These are phyloP conservation scores for Meriones psammophilus DNA, from an alignment of 2,797 vertebrate species.

Conservation along the genomic window DNA sequence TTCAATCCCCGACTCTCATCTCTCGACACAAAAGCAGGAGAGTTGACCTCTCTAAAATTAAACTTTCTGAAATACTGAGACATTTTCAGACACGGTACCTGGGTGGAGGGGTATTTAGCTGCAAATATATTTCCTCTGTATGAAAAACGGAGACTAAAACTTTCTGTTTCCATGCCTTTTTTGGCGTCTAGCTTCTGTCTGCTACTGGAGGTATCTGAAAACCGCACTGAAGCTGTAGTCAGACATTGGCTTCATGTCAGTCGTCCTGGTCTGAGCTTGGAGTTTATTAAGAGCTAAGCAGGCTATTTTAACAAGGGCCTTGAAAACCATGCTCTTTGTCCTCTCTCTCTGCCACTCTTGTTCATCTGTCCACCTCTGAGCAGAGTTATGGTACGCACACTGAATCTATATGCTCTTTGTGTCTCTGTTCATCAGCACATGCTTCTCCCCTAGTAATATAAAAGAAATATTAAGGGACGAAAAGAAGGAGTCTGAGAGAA, in stretches of 20 bases:
- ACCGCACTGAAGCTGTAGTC: neutral
- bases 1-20: neutral
- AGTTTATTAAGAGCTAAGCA: conserved; percentile 45
- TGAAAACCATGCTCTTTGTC: neutral
- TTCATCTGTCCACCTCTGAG: neutral
- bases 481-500: conserved; percentile 43
- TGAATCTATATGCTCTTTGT: neutral
- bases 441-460: neutral
- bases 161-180: neutral
- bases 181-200: neutral
- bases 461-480: conserved; percentile 64
- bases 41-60: neutral
- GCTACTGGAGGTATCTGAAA: conserved; percentile 24
- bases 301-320: neutral
- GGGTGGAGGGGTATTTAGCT: neutral
- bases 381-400: neutral
- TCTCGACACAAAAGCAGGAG: neutral
- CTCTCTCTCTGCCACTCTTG: neutral
- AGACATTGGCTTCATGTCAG: conserved; percentile 9
- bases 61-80: too few relatives aligned
- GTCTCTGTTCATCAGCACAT: conserved; percentile 40
- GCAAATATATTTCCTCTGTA: conserved; percentile 1
- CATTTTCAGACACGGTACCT: neutral
- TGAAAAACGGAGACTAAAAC: neutral
- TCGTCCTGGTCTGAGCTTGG: neutral